phyloP scores from a whole-genome alignment of 2,113 vertebrate species.

The Leuciscus idus region DNA sequence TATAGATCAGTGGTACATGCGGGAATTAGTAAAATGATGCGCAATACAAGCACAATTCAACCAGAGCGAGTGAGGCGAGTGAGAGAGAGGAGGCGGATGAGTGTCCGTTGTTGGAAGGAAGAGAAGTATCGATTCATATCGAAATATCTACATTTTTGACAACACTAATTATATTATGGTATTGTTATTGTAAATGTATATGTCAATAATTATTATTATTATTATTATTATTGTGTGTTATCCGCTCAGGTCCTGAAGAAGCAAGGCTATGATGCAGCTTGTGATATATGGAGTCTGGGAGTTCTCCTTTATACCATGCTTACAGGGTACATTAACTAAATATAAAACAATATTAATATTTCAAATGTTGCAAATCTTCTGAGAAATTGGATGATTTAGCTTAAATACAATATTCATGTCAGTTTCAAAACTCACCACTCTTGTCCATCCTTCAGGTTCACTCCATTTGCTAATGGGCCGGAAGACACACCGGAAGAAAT shows the following conservation, averaged over 20 bases:
- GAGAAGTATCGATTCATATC: no score
- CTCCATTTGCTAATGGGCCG: slow-evolving; percentile 86
- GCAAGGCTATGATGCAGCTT: slow-evolving; percentile 88
- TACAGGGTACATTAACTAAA: slow-evolving; percentile 71
- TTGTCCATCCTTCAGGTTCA: slow-evolving; percentile 71
- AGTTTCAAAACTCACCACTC: not conserved
- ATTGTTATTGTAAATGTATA: no score
- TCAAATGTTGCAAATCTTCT: not conserved
- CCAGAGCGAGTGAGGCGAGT: no score
- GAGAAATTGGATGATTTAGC: not conserved
- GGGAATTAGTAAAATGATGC: no score
- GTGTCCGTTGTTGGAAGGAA: no score
- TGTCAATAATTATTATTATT: no score
- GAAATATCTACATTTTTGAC: no score
- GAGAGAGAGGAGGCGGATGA: no score
- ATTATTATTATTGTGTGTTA: not conserved
- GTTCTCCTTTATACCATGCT: slow-evolving; percentile 89
- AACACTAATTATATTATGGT: no score
- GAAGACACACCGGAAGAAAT: slow-evolving; percentile 87
- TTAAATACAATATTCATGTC: not conserved
- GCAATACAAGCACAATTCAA: no score
- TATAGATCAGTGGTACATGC: no score
- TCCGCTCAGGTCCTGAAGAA: slow-evolving; percentile 82
- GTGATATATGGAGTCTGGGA: slow-evolving; percentile 90
- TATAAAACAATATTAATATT: no score